Percentiles rank a stretch among this genome's conserved stretches.
Evolutionary conservation across 2,113 vertebrate species (phyloP).

Genomic region (Hepsetus odoe): DNA sequence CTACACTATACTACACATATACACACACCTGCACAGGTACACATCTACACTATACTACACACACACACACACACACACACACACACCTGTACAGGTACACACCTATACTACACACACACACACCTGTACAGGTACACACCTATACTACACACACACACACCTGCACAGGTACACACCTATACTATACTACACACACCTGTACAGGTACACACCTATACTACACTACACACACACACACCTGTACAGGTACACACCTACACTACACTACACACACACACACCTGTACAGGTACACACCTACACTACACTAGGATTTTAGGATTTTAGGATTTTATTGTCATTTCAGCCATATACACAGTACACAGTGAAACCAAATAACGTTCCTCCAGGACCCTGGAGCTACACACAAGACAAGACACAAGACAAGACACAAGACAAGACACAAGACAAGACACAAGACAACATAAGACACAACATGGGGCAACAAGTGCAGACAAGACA

Average conservation of each 20-base stretch:
- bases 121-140: slow-evolving; percentile 15
- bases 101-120: not conserved
- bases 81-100: not conserved
- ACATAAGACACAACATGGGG: too few relatives aligned
- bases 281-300: not conserved
- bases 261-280: not conserved
- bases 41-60: not conserved
- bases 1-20: not conserved
- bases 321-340: too few relatives aligned
- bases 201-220: not conserved
- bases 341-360: too few relatives aligned
- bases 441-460: too few relatives aligned
- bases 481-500: too few relatives aligned
- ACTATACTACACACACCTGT: not conserved
- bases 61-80: not conserved
- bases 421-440: too few relatives aligned
- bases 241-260: not conserved
- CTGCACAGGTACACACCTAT: not conserved
- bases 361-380: too few relatives aligned
- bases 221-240: not conserved
- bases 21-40: not conserved
- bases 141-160: not conserved
- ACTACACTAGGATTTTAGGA: too few relatives aligned
- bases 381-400: too few relatives aligned
- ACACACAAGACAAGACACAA: too few relatives aligned